Evolutionary conservation across 1,140 invertebrate species (phyloP), one percentile per base, ranked within the genome.

Genomic region (Drosophila dunni): DNA sequence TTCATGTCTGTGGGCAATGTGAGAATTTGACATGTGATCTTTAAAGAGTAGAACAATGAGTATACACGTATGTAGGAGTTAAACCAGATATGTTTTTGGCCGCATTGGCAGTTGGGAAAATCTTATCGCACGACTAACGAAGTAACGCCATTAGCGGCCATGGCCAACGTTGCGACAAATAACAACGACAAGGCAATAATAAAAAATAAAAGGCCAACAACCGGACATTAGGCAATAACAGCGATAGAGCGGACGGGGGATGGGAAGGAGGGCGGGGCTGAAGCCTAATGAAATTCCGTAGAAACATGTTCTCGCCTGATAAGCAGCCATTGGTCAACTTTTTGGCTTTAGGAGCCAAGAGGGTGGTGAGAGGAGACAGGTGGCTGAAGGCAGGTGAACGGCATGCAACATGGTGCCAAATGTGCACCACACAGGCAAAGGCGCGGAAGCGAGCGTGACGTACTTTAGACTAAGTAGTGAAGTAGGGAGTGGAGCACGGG

Each of bases 261-360:
- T 8, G 20, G 17, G 38, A 24, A 29, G 24, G 38, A 29, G 29
- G 17, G 36, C 10, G 24, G 36, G 38, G 50, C 29, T 67, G 40
- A 84, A 80, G 77, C 80, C 78, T 91, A 91, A 91, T 91, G 84
- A 91, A 91, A 91, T 91, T 91, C 81, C 81, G 69, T 58, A 70
- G 81, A 89, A 91, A 82, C 89, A 91, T 91, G 89, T 89, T 91
- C 84, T 91, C 89, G 89, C 89, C 89, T 91, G 89, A 91, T 91
- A 91, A 91, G 89, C 74, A 69, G 57, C 79, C 89, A 91, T 91
- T 91, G 89, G 90, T 91, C 88, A 91, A 69, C 86, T 75, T 57
- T 77, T 69, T 29, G 24, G 24, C 24, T 29, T 29, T 29, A 29
- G 24, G 24, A 29, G 51, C 38, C n/a, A 4, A 3, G 36, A 36